Percentiles rank a stretch among this genome's conserved stretches.
Evolutionary conservation across 2,888 invertebrate species (phyloP).

Genomic region (Ochropacha duplaris): DNA sequence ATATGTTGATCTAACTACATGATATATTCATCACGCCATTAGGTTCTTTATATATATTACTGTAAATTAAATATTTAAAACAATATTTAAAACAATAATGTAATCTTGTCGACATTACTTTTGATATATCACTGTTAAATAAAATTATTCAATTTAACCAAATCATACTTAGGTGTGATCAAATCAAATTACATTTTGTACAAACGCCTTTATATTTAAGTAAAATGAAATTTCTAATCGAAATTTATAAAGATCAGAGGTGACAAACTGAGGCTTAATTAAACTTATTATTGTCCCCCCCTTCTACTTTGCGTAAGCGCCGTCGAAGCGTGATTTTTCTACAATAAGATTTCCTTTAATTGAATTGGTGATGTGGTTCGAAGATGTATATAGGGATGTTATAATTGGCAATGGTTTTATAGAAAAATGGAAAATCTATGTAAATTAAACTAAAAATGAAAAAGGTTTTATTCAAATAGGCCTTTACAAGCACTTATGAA

Average conservation of each 20-base stretch:
- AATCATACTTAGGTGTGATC: not conserved
- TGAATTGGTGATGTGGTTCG: conserved; percentile 28
- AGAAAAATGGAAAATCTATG: too few relatives aligned
- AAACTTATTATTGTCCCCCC: conserved; percentile 31
- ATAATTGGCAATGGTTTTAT: too few relatives aligned
- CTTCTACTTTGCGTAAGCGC: not conserved
- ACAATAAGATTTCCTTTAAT: conserved; percentile 45
- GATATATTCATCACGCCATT: too few relatives aligned
- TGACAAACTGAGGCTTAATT: conserved; percentile 39
- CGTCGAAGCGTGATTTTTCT: conserved; percentile 39
- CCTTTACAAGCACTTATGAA: too few relatives aligned
- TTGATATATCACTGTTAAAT: not conserved
- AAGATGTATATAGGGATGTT: conserved; percentile 29
- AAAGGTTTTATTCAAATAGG: too few relatives aligned
- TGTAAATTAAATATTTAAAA: too few relatives aligned
- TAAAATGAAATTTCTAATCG: conserved; percentile 34
- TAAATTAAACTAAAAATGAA: too few relatives aligned
- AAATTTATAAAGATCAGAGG: conserved; percentile 30
- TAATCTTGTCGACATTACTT: not conserved
- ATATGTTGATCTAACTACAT: too few relatives aligned
- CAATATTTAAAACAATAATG: not conserved
- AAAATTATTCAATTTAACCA: not conserved
- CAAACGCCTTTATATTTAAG: conserved; percentile 18
- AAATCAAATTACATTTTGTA: conserved; percentile 19
- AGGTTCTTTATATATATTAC: too few relatives aligned